Conservation (phyloP, 2,113 vertebrate genomes). For the human (Homo sapiens) region DNA sequence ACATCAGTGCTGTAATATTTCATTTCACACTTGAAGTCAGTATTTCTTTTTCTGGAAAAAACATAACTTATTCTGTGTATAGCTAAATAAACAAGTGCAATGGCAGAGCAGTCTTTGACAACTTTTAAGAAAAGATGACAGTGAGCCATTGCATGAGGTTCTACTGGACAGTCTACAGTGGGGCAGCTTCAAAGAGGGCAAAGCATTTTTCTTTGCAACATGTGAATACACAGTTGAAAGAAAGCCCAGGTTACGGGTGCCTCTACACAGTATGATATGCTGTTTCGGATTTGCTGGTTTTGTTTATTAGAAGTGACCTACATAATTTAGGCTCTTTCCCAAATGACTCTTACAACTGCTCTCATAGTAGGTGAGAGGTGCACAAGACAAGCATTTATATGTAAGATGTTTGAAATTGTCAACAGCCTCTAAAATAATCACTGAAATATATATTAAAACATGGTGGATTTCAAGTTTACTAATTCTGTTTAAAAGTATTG, state of each 20-base stretch:
- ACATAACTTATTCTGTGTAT: neutral
- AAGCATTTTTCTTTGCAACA: constrained; percentile 8
- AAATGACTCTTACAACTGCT: neutral
- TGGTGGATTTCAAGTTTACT: neutral
- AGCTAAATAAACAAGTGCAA: constrained; percentile 8
- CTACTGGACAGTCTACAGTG: neutral
- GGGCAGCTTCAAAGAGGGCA: neutral
- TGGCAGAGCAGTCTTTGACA: neutral
- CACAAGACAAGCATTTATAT: neutral
- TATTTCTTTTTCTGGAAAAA: constrained; percentile 41
- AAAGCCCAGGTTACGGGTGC: neutral
- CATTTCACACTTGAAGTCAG: neutral
- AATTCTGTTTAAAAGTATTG: neutral
- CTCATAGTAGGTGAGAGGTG: neutral
- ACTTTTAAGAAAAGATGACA: constrained; percentile 41
- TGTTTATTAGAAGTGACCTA: constrained; percentile 47
- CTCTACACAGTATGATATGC: neutral
- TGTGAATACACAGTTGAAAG: constrained; percentile 14
- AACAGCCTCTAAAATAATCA: neutral
- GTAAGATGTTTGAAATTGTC: neutral
- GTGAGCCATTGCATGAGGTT: neutral
- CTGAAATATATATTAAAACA: neutral
- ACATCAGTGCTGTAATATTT: constrained; percentile 23
- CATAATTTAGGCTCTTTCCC: neutral
- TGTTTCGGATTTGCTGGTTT: neutral